A percentile compares a stretch with the other conserved stretches of the same genome.
These are phyloP conservation scores for Tetanocera ferruginea DNA, from an alignment of 2,888 invertebrate species.

Conservation along the genomic window DNA sequence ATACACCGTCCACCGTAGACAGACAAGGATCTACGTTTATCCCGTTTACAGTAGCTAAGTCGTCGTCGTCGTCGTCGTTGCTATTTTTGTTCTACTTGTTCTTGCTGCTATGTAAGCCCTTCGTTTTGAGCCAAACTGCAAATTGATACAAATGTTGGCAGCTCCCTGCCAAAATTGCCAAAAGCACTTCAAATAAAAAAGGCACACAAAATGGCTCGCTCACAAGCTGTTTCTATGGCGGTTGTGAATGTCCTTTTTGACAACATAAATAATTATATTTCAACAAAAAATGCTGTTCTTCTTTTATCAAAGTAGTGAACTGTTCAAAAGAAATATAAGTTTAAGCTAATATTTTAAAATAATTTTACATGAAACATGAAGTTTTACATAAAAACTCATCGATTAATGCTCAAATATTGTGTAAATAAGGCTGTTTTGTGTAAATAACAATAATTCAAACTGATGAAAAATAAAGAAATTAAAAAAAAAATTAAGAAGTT, in stretches of 20 bases:
- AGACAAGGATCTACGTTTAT: background rate
- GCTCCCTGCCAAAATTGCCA: conserved; percentile 33
- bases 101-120: background rate
- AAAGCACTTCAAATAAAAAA: conserved; percentile 25
- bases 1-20: background rate
- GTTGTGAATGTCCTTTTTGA: no score
- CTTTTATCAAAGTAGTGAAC: no score
- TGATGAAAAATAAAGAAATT: no score
- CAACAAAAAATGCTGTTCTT: no score
- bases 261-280: no score
- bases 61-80: background rate
- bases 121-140: conserved; percentile 18
- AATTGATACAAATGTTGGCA: conserved; percentile 34
- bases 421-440: no score
- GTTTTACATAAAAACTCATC: no score
- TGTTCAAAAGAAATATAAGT: background rate
- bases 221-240: background rate
- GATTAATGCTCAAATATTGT: no score
- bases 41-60: background rate
- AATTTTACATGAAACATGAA: no score
- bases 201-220: background rate
- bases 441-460: no score
- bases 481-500: no score
- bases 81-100: background rate
- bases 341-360: no score